These are phyloP conservation scores for Aegithalos caudatus DNA, from an alignment of 2,113 vertebrate species.

Conservation along the genomic window DNA sequence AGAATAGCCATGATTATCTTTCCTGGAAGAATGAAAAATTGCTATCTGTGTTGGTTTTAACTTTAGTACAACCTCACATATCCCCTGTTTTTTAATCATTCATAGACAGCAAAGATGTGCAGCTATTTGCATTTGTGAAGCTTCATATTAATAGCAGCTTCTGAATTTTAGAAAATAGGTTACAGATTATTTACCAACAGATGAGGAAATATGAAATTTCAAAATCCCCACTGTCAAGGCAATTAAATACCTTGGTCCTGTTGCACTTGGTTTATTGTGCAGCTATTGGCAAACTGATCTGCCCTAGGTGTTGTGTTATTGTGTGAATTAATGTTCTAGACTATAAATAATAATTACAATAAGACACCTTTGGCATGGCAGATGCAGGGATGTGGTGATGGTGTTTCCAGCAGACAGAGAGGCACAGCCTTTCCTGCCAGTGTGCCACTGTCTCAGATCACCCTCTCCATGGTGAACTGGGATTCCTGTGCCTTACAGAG, in stretches of 20 bases:
- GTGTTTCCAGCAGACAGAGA: background rate
- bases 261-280: background rate
- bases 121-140: background rate
- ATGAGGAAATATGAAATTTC: background rate
- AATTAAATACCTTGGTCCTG: background rate
- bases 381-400: background rate
- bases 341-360: background rate
- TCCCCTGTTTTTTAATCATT: background rate
- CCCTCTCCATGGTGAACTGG: fast-evolving
- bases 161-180: background rate
- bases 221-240: background rate
- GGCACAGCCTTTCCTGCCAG: background rate
- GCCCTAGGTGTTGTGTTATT: background rate
- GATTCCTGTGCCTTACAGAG: background rate
- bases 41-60: background rate
- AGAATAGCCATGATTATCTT: background rate
- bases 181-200: background rate
- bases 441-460: fast-evolving
- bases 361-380: background rate
- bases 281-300: background rate
- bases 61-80: background rate
- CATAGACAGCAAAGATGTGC: background rate
- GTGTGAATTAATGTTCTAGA: background rate
- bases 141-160: background rate
- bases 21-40: background rate